Evolutionary conservation across 2,797 vertebrate genomes (phyloP).

Genomic region (Catamblyrhynchus diadema): DNA sequence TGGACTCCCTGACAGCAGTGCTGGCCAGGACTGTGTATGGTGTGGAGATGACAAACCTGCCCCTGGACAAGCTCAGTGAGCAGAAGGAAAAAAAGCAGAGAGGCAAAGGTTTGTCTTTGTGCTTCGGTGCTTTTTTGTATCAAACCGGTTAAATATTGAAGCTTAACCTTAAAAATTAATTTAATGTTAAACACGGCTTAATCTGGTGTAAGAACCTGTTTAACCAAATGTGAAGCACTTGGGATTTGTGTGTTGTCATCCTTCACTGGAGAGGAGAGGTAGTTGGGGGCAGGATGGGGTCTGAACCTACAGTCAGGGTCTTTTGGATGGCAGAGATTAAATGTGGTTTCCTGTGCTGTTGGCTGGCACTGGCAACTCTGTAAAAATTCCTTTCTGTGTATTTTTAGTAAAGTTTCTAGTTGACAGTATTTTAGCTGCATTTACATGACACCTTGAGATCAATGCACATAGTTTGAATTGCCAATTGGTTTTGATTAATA

Average conservation of each 20-base stretch:
- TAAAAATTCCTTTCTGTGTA: accelerated
- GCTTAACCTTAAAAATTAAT: not conserved
- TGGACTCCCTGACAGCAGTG: conserved; percentile 95
- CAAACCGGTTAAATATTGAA: not conserved
- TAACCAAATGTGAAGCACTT: not conserved
- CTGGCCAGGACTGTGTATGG: conserved; percentile 92
- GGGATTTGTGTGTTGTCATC: not conserved
- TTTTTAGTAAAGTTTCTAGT: not conserved
- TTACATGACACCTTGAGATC: not conserved
- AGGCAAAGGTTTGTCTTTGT: conserved; percentile 84
- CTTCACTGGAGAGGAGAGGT: not conserved
- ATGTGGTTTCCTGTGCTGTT: not conserved
- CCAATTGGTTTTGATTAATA: not conserved
- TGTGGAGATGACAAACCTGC: conserved; percentile 92
- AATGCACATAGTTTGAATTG: not conserved
- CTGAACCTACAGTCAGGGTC: accelerated
- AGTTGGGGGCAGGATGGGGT: not conserved
- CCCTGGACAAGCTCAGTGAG: conserved; percentile 96
- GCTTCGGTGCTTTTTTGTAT: not conserved
- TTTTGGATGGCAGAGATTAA: not conserved
- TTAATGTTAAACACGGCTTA: not conserved
- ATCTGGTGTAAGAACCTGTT: not conserved
- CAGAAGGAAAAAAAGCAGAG: conserved; percentile 98
- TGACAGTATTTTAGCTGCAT: not conserved
- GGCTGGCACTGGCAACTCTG: not conserved